A percentile compares a stretch with the other conserved stretches of the same genome.
phyloP scores from a whole-genome alignment of 2,113 vertebrate species.

The Azemiops feae region DNA sequence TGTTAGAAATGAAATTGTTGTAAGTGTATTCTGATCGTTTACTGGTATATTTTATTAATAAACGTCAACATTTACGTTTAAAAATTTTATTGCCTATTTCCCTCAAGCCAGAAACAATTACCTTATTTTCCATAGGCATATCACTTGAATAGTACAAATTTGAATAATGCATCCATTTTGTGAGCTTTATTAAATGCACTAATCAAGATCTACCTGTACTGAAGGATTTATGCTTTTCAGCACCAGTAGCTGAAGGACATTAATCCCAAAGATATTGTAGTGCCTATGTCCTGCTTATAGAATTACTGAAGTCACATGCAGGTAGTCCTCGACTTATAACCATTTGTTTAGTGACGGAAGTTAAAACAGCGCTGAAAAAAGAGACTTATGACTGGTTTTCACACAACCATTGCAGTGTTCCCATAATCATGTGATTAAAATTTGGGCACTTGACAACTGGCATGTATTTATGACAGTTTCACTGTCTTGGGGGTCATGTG shows the following conservation, averaged over 20 bases:
- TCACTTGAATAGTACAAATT: background rate
- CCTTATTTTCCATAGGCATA: background rate
- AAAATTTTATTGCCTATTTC: background rate
- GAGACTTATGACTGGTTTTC: too few species aligned
- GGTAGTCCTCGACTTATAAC: too few species aligned
- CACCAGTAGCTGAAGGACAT: too few species aligned
- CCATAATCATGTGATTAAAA: too few species aligned
- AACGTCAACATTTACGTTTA: background rate
- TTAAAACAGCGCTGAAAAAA: too few species aligned
- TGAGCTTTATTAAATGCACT: background rate
- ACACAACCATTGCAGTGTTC: too few species aligned
- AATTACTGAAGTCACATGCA: background rate
- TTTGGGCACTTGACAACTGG: too few species aligned
- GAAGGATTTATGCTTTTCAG: background rate
- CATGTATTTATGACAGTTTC: too few species aligned
- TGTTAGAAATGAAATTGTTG: background rate
- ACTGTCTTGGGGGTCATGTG: too few species aligned
- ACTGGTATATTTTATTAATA: background rate
- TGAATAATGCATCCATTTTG: background rate
- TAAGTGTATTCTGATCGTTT: background rate
- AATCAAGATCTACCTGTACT: background rate
- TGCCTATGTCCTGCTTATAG: background rate
- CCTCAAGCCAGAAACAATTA: background rate
- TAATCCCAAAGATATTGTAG: too few species aligned
- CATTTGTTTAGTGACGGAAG: too few species aligned